Evolutionary conservation across 2,797 vertebrate species (phyloP), one percentile per base, ranked within the genome.

Genomic region (Lophius americanus): DNA sequence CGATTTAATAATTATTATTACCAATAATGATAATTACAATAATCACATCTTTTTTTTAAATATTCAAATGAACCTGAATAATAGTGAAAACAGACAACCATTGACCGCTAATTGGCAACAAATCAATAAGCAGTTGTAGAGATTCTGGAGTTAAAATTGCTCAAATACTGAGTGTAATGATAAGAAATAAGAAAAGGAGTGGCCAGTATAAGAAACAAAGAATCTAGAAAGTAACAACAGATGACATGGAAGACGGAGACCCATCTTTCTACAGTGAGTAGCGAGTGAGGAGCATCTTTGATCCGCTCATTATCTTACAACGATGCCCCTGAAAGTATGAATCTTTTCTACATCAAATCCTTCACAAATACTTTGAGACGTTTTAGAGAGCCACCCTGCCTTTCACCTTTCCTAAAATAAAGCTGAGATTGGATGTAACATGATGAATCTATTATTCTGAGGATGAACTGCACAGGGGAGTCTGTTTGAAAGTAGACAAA

Each of bases 301-400:
- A 78, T 81, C 69, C 60, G 44, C 61, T 80, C 56, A 85, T 83
- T 81, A 85, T 81, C 60, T 75, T 70, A 68, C 57, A 72, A 76
- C 53, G 75, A 55, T 68, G 43, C 59, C 47, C 2, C 57, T 53
- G 66, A 78, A 54, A 70, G 60, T 70, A n/a, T n/a, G 75, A 81
- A 77, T 70, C 70, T 42, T 12, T 69, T 70, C 50, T 33, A 53
- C 36, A 51, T n/a, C 23, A 52, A 80, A 65, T 65, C 56, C 68
- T 68, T 70, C 74, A 63, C 62, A 63, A 63, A 52, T 37, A 70
- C 48, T 78, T 55, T 69, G 36, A 66, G 56, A 64, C 7, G 51
- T 62, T 55, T 23, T 36, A 59, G 76, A 67, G 58, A 52, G 43
- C 3, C 7, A 73, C 54, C 51, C 9, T 47, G 32, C 49, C 43